Evolutionary conservation across 2,113 vertebrate genomes (phyloP).

Genomic region (Callopanchax toddi): DNA sequence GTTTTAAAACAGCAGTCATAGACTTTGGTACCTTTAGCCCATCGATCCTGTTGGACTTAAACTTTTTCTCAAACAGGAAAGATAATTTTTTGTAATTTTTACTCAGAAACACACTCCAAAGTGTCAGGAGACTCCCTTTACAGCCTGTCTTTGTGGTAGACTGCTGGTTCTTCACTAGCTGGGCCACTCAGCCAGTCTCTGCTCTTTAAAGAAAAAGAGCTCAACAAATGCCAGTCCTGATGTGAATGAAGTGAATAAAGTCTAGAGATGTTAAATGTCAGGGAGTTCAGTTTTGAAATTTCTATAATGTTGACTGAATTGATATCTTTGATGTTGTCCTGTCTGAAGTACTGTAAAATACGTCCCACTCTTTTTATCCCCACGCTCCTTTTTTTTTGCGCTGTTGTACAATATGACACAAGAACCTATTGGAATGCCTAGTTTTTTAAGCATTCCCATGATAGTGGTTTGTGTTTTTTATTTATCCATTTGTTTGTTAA

Average conservation of each 20-base stretch:
- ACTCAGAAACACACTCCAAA: conserved; percentile 8
- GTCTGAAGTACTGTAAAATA: conserved; percentile 71
- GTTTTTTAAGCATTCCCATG: conserved; percentile 48
- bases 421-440: conserved; percentile 56
- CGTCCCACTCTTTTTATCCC: conserved; percentile 49
- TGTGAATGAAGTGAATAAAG: conserved; percentile 68
- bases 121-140: background rate
- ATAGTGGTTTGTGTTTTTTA: conserved; percentile 59
- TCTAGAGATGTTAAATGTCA: conserved; percentile 67
- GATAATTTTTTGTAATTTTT: too few species aligned
- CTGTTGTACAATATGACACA: conserved; percentile 56
- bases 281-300: conserved; percentile 69
- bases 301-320: conserved; percentile 61
- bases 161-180: conserved; percentile 23
- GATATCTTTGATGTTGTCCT: conserved; percentile 70
- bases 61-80: too few species aligned
- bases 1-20: too few species aligned
- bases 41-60: too few species aligned
- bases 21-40: too few species aligned
- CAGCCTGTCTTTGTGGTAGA: conserved; percentile 11
- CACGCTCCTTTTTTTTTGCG: conserved; percentile 39
- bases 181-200: conserved; percentile 16
- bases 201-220: conserved; percentile 33
- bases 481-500: conserved; percentile 51
- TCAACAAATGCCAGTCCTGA: conserved; percentile 58